Evolutionary conservation across 2,888 invertebrate genomes (phyloP), one percentile per base, ranked within the genome.

Genomic region (Leucoma salicis): DNA sequence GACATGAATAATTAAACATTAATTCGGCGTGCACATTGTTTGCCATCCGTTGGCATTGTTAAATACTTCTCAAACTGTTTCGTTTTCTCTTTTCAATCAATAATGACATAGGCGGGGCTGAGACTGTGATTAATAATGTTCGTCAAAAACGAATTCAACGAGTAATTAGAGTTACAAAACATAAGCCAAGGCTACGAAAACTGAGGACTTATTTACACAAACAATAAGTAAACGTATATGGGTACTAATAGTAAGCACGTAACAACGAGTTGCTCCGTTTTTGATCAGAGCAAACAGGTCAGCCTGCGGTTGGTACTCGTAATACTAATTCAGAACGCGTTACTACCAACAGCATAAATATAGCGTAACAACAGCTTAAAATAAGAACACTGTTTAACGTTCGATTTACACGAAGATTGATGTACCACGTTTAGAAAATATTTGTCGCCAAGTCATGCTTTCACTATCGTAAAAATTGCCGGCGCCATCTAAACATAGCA

Each of bases 171-270:
- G 45, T 70, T 70, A 67, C 67, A 61, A 70, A 73, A 66, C 66
- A 66, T 56, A 52, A 62, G 50, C 56, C 78, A 84, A 81, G 85
- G 82, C 76, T 81, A 80, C 66, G 69, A 71, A 77, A 78, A 78
- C 69, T 62, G 64, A 66, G 67, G 70, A 73, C 70, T 64, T 66
- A 74, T 63, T 69, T 70, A 74, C 69, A 66, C 61, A 58, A 71
- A 63, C 65, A 69, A 77, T 77, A 74, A 67, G 76, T 78, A 75
- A 77, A 76, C 75, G 69, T 71, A 63, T 69, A 75, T 66, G 76
- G 63, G 70, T 78, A 83, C 82, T 83, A 87, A 84, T 85, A 85
- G 86, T 85, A 87, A 75, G 80, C 78, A 73, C 63, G 78, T 80
- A 86, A 87, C 87, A 87, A 87, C 84, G 78, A 83, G 74, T 75